These are phyloP conservation scores for Catostomus latipinnis DNA, from an alignment of 2,797 vertebrate genomes.

Conservation along the genomic window DNA sequence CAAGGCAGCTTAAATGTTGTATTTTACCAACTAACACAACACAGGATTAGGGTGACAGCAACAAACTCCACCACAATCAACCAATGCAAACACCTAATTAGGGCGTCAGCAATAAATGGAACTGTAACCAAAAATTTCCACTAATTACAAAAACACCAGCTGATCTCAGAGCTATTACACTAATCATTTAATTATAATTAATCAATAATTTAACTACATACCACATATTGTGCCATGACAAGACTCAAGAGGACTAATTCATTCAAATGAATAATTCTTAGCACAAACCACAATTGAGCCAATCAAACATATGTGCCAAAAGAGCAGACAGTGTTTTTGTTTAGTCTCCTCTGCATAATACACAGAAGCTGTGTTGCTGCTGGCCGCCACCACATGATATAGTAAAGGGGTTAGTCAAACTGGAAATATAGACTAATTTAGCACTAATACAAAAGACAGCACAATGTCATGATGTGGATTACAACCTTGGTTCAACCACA, in stretches of 20 bases:
- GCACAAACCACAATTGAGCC: background rate
- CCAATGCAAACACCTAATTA: slow-evolving; percentile 24
- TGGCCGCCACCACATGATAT: slow-evolving; percentile 8
- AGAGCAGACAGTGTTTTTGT: background rate
- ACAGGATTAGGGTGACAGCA: slow-evolving; percentile 41
- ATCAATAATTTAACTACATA: background rate
- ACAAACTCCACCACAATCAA: slow-evolving; percentile 46
- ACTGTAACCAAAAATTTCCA: background rate
- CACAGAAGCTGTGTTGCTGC: slow-evolving; percentile 8
- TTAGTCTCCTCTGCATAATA: slow-evolving; percentile 9
- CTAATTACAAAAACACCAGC: background rate
- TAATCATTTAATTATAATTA: background rate
- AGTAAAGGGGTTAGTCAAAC: background rate
- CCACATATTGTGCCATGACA: background rate
- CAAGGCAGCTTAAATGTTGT: slow-evolving; percentile 16
- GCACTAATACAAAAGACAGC: slow-evolving; percentile 15
- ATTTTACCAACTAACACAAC: slow-evolving; percentile 12
- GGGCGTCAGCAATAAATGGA: background rate
- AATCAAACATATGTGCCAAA: background rate
- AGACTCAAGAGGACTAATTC: background rate
- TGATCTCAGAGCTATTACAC: slow-evolving; percentile 4
- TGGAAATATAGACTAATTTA: slow-evolving; percentile 15
- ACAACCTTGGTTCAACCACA: background rate
- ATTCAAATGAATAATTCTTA: background rate
- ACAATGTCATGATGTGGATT: too few relatives aligned